Conservation (phyloP, 2,888 invertebrate species). For the Leucophenga maculata region DNA sequence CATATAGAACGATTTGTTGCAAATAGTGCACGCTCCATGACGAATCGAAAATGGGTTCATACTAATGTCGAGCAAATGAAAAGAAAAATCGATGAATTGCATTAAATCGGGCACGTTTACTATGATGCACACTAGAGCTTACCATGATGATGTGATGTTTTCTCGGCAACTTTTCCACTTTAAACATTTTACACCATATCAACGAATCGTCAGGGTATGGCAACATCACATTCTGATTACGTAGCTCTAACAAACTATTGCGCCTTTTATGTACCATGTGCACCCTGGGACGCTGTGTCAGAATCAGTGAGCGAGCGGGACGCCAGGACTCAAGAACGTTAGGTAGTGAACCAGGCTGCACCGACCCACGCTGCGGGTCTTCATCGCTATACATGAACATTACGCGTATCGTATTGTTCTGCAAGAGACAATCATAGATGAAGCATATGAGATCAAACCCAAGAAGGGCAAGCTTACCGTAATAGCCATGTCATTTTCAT, state of each 20-base stretch:
- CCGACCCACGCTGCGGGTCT: conserved; percentile 75
- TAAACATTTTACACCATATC: conserved; percentile 78
- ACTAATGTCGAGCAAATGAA: conserved; percentile 71
- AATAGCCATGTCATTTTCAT: conserved; percentile 77
- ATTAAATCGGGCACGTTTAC: not conserved
- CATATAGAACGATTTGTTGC: conserved; percentile 79
- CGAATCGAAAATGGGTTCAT: conserved; percentile 77
- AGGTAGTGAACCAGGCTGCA: conserved; percentile 75
- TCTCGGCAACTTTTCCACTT: conserved; percentile 74
- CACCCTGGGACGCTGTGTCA: conserved; percentile 73
- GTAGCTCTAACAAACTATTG: conserved; percentile 73
- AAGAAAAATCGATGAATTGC: not conserved
- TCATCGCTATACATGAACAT: conserved; percentile 77
- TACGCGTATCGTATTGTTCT: conserved; percentile 78
- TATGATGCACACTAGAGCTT: conserved; percentile 61
- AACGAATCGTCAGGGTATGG: conserved; percentile 76
- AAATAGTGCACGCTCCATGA: conserved; percentile 75
- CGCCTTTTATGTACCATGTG: conserved; percentile 54
- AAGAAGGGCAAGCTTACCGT: conserved; percentile 74
- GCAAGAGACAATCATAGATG: conserved; percentile 57
- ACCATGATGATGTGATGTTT: conserved; percentile 79
- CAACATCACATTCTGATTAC: conserved; percentile 75
- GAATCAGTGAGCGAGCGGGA: conserved; percentile 75
- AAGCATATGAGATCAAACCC: not conserved
- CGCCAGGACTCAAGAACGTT: conserved; percentile 71